Percentiles rank a stretch among this genome's conserved stretches.
These are phyloP conservation scores for Esox lucius DNA, from an alignment of 2,797 vertebrate genomes.

Conservation along the genomic window DNA sequence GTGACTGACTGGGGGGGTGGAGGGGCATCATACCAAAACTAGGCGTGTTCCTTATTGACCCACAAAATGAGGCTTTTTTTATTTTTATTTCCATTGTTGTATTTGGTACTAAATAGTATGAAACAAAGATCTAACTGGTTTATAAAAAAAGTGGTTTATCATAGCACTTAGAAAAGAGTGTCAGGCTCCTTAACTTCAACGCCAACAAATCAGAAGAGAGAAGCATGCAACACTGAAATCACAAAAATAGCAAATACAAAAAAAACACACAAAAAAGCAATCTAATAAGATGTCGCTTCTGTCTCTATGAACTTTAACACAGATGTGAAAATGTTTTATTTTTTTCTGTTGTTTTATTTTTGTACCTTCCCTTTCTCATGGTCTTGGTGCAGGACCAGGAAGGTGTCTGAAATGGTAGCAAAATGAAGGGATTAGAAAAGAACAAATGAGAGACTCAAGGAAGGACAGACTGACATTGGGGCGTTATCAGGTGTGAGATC, in stretches of 20 bases:
- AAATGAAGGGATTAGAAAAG: constrained; percentile 72
- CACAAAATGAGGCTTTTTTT: constrained; percentile 54
- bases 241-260: constrained; percentile 52
- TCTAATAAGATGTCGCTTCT: constrained; percentile 66
- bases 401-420: constrained; percentile 75
- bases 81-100: constrained; percentile 46
- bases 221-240: constrained; percentile 60
- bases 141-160: constrained; percentile 63
- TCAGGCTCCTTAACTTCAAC: constrained; percentile 64
- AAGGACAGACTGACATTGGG: constrained; percentile 42
- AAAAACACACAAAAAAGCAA: constrained; percentile 65
- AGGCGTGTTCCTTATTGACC: constrained; percentile 55
- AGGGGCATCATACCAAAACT: constrained; percentile 76
- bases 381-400: constrained; percentile 62
- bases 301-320: constrained; percentile 63
- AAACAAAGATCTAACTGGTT: constrained; percentile 54
- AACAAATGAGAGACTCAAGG: constrained; percentile 48
- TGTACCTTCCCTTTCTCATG: constrained; percentile 48
- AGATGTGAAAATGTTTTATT: constrained; percentile 60
- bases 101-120: constrained; percentile 48
- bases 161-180: constrained; percentile 79
- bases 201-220: constrained; percentile 69
- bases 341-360: constrained; percentile 12
- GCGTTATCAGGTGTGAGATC: constrained; percentile 47
- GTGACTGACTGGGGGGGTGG: constrained; percentile 59